Evolutionary conservation across 2,797 vertebrate genomes (phyloP).

Genomic region (Hybognathus amarus): DNA sequence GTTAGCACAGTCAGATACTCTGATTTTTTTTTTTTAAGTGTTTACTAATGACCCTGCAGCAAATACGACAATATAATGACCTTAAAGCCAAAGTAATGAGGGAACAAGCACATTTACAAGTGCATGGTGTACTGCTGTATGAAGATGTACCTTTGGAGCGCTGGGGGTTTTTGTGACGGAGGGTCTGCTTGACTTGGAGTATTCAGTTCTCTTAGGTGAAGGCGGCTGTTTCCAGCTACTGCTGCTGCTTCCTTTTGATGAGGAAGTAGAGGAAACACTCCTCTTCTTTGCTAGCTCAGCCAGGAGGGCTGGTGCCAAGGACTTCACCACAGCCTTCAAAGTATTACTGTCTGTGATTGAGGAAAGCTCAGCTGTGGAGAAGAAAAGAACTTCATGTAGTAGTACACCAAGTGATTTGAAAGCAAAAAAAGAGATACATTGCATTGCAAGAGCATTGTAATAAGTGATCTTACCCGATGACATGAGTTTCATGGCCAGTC

Average conservation of each 20-base stretch:
- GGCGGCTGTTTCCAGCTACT: conserved; percentile 23
- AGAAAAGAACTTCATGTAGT: not conserved
- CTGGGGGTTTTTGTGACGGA: conserved; percentile 26
- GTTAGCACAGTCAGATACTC: not conserved
- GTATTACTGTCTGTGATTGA: conserved; percentile 56
- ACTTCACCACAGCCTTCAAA: conserved; percentile 78
- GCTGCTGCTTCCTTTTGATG: conserved; percentile 43
- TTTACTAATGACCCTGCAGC: not conserved
- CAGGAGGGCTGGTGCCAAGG: conserved; percentile 77
- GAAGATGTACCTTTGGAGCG: conserved; percentile 41
- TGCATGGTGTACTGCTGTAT: not conserved
- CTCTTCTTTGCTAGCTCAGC: conserved; percentile 82
- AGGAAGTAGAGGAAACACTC: conserved; percentile 51
- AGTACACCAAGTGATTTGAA: not conserved
- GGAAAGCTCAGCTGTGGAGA: conserved; percentile 29
- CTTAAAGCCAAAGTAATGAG: not conserved
- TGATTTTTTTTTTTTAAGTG: not conserved
- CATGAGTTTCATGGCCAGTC: conserved; percentile 73
- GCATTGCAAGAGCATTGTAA: not conserved
- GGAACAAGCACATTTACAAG: not conserved
- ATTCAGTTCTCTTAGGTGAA: conserved; percentile 52
- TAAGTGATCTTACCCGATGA: conserved; percentile 68
- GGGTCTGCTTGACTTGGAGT: conserved; percentile 45
- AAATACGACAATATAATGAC: not conserved
- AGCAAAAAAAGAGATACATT: not conserved